Percentiles rank a stretch among this genome's conserved stretches.
Evolutionary conservation across 2,113 vertebrate genomes (phyloP).

Genomic region (Dasypus novemcinctus): DNA sequence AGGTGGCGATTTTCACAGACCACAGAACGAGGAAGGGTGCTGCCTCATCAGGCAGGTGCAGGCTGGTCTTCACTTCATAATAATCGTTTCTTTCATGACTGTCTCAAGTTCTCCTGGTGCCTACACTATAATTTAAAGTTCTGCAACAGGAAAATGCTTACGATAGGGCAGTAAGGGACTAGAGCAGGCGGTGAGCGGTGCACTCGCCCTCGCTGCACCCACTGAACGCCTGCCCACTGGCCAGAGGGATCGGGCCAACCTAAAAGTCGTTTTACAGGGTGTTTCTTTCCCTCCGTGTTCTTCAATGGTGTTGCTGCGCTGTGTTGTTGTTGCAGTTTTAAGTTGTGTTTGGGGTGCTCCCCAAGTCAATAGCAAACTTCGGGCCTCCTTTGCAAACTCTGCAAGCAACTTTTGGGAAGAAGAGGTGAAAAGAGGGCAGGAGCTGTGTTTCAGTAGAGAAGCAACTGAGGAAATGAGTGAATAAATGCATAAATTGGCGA

Average conservation of each 20-base stretch:
- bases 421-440: no score
- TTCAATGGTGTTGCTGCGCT: neutral
- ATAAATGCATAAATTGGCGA: neutral
- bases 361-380: neutral
- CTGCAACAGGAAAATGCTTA: neutral
- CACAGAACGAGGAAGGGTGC: neutral
- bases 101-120: neutral
- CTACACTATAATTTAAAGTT: neutral
- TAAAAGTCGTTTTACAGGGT: neutral
- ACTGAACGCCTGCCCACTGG: neutral
- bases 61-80: slow-evolving; percentile 19
- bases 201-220: neutral
- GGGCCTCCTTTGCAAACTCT: neutral
- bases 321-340: neutral
- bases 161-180: neutral
- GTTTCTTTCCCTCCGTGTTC: neutral
- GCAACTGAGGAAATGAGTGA: rapidly evolving
- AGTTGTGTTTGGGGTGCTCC: neutral
- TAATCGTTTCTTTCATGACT: neutral
- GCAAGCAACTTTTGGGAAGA: neutral
- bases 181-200: neutral
- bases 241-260: neutral
- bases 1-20: neutral
- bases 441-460: neutral
- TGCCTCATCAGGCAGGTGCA: rapidly evolving